phyloP scores from a whole-genome alignment of 2,797 vertebrate genomes.

The Leptodactylus fallax region DNA sequence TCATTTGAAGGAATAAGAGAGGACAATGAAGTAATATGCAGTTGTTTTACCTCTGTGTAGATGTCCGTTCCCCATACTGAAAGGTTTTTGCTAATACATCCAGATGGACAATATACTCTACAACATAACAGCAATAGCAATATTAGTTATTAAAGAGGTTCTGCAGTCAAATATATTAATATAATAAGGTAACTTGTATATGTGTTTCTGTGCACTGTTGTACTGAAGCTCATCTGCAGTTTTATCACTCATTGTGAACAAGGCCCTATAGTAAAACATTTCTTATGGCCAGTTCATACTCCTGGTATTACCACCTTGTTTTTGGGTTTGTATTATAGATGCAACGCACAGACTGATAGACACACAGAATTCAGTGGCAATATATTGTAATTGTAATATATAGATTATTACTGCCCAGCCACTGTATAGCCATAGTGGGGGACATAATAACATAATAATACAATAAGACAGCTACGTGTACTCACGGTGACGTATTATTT shows the following conservation, averaged over 20 bases:
- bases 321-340: not conserved
- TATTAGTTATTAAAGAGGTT: not conserved
- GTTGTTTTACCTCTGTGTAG: slow-evolving; percentile 20
- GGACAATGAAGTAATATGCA: not conserved
- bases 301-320: not conserved
- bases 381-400: no score
- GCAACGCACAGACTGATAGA: no score
- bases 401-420: no score
- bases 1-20: no score
- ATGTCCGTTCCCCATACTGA: slow-evolving; percentile 34
- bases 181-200: no score
- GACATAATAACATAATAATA: not conserved
- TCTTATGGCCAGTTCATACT: not conserved
- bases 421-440: no score
- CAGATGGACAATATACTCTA: slow-evolving; percentile 36
- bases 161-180: not conserved
- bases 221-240: no score
- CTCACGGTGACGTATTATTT: not conserved
- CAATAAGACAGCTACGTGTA: no score
- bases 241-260: not conserved
- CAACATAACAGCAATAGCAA: not conserved
- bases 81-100: slow-evolving; percentile 10
- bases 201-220: no score
- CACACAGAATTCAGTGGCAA: not conserved
- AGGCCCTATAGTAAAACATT: not conserved